Base-by-base conservation (phyloP, 92 coral and sea anemone genomes). In the Blastomussa wellsi region DNA sequence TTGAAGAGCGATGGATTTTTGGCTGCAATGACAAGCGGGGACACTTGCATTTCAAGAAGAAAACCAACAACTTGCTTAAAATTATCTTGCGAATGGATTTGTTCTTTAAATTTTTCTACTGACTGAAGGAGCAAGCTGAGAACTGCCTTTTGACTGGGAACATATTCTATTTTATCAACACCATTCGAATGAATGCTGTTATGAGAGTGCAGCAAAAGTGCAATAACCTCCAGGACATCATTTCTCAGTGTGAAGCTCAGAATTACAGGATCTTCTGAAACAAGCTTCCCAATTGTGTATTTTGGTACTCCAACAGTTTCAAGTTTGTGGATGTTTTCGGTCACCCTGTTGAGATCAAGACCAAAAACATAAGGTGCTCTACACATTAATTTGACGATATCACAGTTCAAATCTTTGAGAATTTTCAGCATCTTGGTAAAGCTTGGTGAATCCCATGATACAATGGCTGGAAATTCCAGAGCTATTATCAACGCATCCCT, bases 291-390 rank as follows among this genome's bases (percentile, higher is more conserved):
- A 69, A 97, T 90, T 39, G 84, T 90, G n/a, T 76, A 75, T 17
- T 65, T 66, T 26, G 92, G 49, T 38, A 97, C 62, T 8, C 99
- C 98, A 39, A 90, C 89, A 0, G 65, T 76, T 48, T 80, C 70
- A 24, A 97, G 90, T 66, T 78, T 90, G 32, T 90, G 79, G n/a
- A 97, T 84, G 62, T 93, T 97, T 33, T 87, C 90, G 59, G 84
- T 81, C 49, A 89, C 84, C 17, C 92, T 81, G 66, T 66, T 77
- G 70, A 69, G 72, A 38, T 89, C 92, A 10, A 97, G 82, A 8
- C 92, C 93, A 88, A 97, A 97, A 24, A 97, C 94, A 74, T 86
- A 91, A 0, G 98, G 97, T n/a, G 91, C 93, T 72, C 89, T 93
- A 35, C 89, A 85, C 77, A 94, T 78, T 70, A 94, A 91, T 53